phyloP scores from a whole-genome alignment of 2,888 invertebrate genomes.

The Tenthredo distinguenda region DNA sequence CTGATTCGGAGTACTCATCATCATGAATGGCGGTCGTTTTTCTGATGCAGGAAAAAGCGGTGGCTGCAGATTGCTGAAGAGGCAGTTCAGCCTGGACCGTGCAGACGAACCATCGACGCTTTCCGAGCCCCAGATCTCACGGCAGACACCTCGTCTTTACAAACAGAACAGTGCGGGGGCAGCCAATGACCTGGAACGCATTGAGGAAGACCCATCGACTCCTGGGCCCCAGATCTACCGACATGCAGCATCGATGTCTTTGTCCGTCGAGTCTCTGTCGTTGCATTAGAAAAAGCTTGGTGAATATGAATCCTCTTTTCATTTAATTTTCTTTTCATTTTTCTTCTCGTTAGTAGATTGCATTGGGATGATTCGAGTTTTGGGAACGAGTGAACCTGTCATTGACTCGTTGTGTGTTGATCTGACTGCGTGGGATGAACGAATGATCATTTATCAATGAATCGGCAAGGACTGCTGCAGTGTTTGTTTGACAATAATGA shows the following conservation, averaged over 20 bases:
- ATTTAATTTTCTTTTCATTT: not conserved
- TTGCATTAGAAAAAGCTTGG: constrained; percentile 63
- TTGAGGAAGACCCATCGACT: constrained; percentile 83
- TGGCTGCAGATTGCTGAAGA: constrained; percentile 80
- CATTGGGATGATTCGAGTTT: not conserved
- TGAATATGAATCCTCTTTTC: constrained; percentile 25
- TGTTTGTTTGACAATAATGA: constrained; percentile 49
- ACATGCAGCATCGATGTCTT: constrained; percentile 75
- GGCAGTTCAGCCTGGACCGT: constrained; percentile 86
- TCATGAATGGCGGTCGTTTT: not conserved
- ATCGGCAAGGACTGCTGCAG: constrained; percentile 22
- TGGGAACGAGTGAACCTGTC: not conserved
- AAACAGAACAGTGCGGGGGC: constrained; percentile 86
- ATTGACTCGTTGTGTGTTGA: not conserved
- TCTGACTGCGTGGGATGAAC: not conserved
- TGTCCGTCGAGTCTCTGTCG: constrained; percentile 76
- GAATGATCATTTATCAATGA: not conserved
- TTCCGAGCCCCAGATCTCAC: constrained; percentile 58
- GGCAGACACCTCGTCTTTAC: constrained; percentile 77
- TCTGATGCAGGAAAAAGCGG: constrained; percentile 57
- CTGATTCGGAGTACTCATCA: not conserved
- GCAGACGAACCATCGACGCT: constrained; percentile 80
- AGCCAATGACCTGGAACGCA: constrained; percentile 85
- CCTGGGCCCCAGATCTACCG: constrained; percentile 73
- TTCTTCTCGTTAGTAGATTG: not conserved